A percentile compares a stretch with the other conserved stretches of the same genome.
Evolutionary conservation across 1,140 invertebrate genomes (phyloP).

Genomic region (Procambarus clarkii): DNA sequence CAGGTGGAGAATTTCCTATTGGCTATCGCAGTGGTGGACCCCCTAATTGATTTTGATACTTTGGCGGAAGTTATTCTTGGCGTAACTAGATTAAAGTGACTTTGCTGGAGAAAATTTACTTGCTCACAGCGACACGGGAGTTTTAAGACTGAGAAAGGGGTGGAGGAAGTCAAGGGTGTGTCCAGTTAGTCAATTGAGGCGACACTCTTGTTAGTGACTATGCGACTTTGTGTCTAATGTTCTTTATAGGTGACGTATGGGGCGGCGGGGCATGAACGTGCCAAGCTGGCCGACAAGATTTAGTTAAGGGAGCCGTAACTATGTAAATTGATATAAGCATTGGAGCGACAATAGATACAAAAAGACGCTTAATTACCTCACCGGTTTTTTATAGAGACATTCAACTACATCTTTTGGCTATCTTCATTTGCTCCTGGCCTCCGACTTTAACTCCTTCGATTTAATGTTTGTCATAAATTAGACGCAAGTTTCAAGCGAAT

Average conservation of each 20-base stretch:
- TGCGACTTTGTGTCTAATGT: background rate
- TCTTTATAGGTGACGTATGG: background rate
- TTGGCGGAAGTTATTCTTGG: too few species aligned
- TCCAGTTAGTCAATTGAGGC: slow-evolving; percentile 33
- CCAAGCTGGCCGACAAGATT: background rate
- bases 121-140: too few species aligned
- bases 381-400: background rate
- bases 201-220: background rate
- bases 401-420: slow-evolving; percentile 22
- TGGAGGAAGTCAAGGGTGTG: background rate
- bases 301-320: slow-evolving; percentile 1
- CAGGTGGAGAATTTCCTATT: background rate
- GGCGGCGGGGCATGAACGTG: too few species aligned
- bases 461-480: background rate
- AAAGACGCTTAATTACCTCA: slow-evolving; percentile 24
- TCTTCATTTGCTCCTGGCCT: slow-evolving; percentile 16
- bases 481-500: background rate
- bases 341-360: slow-evolving; percentile 7
- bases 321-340: slow-evolving; percentile 32
- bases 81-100: too few species aligned
- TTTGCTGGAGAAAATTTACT: too few species aligned
- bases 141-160: background rate
- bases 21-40: too few species aligned
- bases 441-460: slow-evolving; percentile 2
- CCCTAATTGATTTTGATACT: too few species aligned